A percentile compares a stretch with the other conserved stretches of the same genome.
Evolutionary conservation across 2,888 invertebrate genomes (phyloP).

Genomic region (Tenthredo mesomela): DNA sequence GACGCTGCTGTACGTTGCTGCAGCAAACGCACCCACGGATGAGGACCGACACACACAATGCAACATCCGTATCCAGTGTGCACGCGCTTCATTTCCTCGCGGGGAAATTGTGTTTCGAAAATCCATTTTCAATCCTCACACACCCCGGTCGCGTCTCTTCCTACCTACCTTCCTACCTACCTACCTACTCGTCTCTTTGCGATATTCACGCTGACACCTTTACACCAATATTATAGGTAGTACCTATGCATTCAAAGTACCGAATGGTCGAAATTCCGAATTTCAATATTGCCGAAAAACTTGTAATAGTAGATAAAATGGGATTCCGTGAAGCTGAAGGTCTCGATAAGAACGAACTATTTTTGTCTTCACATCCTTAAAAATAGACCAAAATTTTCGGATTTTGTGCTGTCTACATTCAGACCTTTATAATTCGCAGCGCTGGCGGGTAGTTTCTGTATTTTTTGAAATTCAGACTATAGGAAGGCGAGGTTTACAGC

Average conservation of each 20-base stretch:
- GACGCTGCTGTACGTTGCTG: not conserved
- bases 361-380: too few species aligned
- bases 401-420: too few species aligned
- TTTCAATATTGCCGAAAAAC: too few species aligned
- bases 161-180: not conserved
- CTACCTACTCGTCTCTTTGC: not conserved
- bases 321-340: too few species aligned
- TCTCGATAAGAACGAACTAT: too few species aligned
- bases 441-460: not conserved
- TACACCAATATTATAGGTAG: too few species aligned
- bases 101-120: constrained; percentile 67
- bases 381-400: too few species aligned
- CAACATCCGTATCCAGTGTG: constrained; percentile 48
- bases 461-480: not conserved
- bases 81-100: constrained; percentile 68
- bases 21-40: constrained; percentile 48
- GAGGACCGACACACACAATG: constrained; percentile 32
- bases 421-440: not conserved
- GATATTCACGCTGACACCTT: constrained; percentile 1
- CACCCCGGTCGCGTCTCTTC: constrained; percentile 38
- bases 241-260: not conserved
- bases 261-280: too few species aligned
- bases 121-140: constrained; percentile 68
- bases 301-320: too few species aligned
- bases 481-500: not conserved